Conservation (phyloP, 2,113 vertebrate genomes). For the Synchiropus splendidus region DNA sequence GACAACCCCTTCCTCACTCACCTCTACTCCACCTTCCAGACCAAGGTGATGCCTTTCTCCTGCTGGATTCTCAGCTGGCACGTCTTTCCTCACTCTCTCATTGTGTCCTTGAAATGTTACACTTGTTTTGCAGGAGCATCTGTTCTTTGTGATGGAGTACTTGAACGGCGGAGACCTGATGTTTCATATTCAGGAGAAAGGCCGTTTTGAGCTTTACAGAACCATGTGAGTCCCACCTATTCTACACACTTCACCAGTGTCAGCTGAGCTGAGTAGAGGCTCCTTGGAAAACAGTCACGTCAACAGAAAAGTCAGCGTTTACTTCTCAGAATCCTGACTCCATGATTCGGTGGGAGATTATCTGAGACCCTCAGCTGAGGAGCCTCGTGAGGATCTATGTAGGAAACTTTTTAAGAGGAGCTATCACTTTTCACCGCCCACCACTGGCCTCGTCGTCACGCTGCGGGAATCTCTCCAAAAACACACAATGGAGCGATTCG, state of each 20-base stretch:
- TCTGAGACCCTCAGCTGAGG: slow-evolving; percentile 4
- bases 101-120: neutral
- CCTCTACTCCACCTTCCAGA: slow-evolving; percentile 90
- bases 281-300: too few species aligned
- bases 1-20: slow-evolving; percentile 96
- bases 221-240: slow-evolving; percentile 72
- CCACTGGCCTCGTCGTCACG: slow-evolving; percentile 5
- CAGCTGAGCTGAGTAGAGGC: too few species aligned
- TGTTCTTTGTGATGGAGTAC: slow-evolving; percentile 99
- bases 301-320: too few species aligned
- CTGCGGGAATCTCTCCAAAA: slow-evolving; percentile 24
- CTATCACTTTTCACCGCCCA: slow-evolving; percentile 30
- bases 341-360: too few species aligned
- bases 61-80: neutral
- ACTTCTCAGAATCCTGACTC: too few species aligned
- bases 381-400: slow-evolving; percentile 39
- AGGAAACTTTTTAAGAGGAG: slow-evolving; percentile 8
- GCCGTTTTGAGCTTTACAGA: slow-evolving; percentile 89
- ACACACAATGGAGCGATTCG: slow-evolving; percentile 15
- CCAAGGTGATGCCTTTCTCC: slow-evolving; percentile 71
- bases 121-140: slow-evolving; percentile 77
- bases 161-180: slow-evolving; percentile 94
- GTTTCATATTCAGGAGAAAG: slow-evolving; percentile 98
- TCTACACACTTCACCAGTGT: too few species aligned
- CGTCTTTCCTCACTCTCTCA: too few species aligned